phyloP scores from a whole-genome alignment of 2,113 vertebrate species.

The Dinomys branickii region DNA sequence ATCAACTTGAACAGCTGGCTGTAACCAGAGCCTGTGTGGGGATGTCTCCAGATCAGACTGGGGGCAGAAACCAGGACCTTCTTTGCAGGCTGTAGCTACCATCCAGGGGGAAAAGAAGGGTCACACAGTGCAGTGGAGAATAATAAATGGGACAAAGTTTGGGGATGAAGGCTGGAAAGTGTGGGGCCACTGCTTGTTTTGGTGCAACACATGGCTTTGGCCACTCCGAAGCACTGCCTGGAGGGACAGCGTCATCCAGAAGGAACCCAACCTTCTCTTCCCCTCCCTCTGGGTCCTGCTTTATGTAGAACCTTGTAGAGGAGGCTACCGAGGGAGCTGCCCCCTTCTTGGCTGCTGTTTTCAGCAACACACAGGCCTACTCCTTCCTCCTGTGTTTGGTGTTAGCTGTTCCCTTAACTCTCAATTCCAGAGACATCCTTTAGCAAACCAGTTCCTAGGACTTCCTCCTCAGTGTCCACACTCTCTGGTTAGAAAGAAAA shows the following conservation, averaged over 20 bases:
- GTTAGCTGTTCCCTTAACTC: not conserved
- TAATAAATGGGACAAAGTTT: not conserved
- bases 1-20: not conserved
- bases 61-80: not conserved
- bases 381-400: not conserved
- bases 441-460: not conserved
- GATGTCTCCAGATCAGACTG: not conserved
- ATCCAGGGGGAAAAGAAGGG: not conserved
- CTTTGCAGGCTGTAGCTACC: not conserved
- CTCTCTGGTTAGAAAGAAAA: conserved; percentile 38
- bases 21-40: not conserved
- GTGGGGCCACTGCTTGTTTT: not conserved
- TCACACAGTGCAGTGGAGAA: not conserved
- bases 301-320: not conserved
- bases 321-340: not conserved
- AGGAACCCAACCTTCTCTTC: not conserved
- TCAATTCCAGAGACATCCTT: not conserved
- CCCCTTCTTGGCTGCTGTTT: not conserved
- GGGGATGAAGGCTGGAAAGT: not conserved
- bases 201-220: not conserved
- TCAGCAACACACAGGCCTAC: not conserved
- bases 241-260: not conserved
- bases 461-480: not conserved
- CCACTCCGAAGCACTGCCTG: not conserved
- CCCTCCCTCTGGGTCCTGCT: not conserved